Base-by-base conservation (phyloP, 2,888 invertebrate species). In the Apotomis betuletana region DNA sequence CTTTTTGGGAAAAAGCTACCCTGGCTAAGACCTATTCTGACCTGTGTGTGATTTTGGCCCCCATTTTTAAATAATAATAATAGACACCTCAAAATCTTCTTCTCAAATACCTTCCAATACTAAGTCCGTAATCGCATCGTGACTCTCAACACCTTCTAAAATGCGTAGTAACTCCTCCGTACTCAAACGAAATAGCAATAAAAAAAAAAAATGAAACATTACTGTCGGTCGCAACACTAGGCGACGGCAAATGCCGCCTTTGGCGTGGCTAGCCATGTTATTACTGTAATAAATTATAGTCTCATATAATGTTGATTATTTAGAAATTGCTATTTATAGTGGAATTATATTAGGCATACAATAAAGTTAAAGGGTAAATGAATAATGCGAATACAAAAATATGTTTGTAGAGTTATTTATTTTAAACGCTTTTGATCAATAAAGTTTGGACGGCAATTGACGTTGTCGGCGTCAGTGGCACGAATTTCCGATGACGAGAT, bases 231-330 rank as follows among this genome's bases (percentile, higher is more conserved):
- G n/a, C 54, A 49, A 49, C 49, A 49, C 49, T 49, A 49, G 10
- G 49, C 49, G 49, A 49, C 49, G 49, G 8, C 49, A 49, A 49
- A 49, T 49, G 12, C 49, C 49, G 49, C 49, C 12, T 10, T 49
- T 49, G 49, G 49, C 49, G 49, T 49, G 49, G 49, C 49, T 3
- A 49, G 49, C 49, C 49, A 49, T 49, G 49, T 49, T 49, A 49
- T 49, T 49, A 49, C 49, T 49, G 49, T 49, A 49, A 49, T 49
- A 49, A 49, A 49, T 49, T 49, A 49, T 49, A 49, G 49, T 49
- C 2, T 49, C 49, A 8, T 49, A n/a, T 49, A 49, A 49, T 49
- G 9, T 49, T 49, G 49, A 9, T 49, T 49, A 4, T 49, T 12
- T 10, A 49, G 49, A 49, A 49, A 3, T 49, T 49, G 49, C 49